Evolutionary conservation across 2,113 vertebrate species (phyloP).

Genomic region (Proteles cristata): DNA sequence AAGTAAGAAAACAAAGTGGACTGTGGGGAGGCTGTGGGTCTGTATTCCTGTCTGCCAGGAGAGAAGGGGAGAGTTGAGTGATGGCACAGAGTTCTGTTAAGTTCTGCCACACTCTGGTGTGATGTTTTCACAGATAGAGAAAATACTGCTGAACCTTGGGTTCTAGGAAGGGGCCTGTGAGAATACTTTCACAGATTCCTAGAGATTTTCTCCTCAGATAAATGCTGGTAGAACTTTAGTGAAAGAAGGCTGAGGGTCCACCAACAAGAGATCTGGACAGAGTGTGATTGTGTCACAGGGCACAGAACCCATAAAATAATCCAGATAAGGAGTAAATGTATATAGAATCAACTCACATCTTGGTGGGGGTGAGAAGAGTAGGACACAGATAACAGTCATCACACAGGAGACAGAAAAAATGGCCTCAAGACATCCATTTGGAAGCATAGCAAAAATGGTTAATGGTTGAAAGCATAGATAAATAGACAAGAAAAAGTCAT

Average conservation of each 20-base stretch:
- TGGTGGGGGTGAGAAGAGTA: fast-evolving
- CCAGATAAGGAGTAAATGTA: neutral
- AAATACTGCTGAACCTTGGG: neutral
- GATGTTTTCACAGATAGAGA: neutral
- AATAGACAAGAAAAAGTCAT: neutral
- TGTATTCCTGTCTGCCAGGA: neutral
- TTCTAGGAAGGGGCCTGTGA: neutral
- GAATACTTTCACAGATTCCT: neutral
- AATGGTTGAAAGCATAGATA: neutral
- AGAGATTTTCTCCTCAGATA: neutral
- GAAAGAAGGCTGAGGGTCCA: neutral
- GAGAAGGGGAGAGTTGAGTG: neutral
- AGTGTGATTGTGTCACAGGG: neutral
- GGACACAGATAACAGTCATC: neutral
- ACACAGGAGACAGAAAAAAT: neutral
- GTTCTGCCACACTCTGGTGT: neutral
- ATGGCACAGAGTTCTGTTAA: neutral
- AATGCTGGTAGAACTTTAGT: neutral
- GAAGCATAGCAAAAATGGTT: neutral
- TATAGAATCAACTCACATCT: neutral
- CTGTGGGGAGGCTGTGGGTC: neutral
- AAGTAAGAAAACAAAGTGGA: neutral
- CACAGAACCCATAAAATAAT: neutral
- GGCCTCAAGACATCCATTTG: neutral
- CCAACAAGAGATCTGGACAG: neutral